Conservation (phyloP, 2,888 invertebrate genomes). For the Strigamia crassipes region DNA sequence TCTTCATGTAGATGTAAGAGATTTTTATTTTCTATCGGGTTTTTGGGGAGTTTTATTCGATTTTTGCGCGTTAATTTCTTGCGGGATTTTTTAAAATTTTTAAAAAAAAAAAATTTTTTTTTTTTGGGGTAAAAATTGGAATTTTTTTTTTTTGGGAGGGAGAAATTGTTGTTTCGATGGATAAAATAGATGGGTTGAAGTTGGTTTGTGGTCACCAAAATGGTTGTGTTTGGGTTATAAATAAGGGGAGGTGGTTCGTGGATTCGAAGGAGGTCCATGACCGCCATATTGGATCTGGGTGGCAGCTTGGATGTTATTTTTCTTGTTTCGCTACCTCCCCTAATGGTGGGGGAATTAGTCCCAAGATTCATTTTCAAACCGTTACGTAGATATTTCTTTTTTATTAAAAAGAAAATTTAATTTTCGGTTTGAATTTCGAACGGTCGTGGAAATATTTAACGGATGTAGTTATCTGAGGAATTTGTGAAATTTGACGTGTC, state of each 20-base stretch:
- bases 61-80: neutral
- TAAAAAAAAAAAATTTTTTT: neutral
- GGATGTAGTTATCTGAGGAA: neutral
- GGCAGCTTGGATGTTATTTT: slow-evolving; percentile 40
- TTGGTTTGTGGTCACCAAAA: neutral
- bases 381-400: neutral
- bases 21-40: neutral
- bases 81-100: neutral
- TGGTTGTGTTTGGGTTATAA: slow-evolving; percentile 5
- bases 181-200: neutral
- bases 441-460: neutral
- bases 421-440: neutral
- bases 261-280: slow-evolving; percentile 35
- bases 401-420: neutral
- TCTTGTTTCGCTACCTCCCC: slow-evolving; percentile 42
- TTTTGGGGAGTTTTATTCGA: neutral
- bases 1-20: slow-evolving; percentile 29
- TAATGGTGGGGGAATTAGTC: slow-evolving; percentile 6
- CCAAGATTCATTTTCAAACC: neutral
- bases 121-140: neutral
- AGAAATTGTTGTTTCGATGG: neutral
- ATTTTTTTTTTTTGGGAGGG: neutral
- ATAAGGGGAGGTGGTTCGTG: neutral
- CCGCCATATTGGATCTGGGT: slow-evolving; percentile 36
- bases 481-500: neutral